Evolutionary conservation across 2,888 invertebrate genomes (phyloP), one percentile per base, ranked within the genome.

Genomic region (Rugalucina vietnamica): DNA sequence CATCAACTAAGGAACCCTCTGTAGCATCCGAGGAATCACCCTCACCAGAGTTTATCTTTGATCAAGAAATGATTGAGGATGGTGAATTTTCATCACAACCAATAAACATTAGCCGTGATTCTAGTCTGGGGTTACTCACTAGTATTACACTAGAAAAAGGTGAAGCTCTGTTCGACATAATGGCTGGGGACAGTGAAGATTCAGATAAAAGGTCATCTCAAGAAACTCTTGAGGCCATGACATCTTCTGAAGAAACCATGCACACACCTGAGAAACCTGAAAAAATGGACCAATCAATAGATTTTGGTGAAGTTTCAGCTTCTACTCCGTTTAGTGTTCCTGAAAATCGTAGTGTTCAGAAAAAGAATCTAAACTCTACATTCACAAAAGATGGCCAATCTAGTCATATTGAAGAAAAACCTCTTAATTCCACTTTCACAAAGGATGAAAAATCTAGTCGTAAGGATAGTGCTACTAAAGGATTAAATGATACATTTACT

Each of bases 51-150:
- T 86, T 88, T 69, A 85, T 86, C 49, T 86, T 86, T 74, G 86
- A 88, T 50, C 86, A 88, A 57, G 88, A 88, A 72, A 88, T 85
- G 85, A 85, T 85, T 72, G 86, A 86, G 70, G 86, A 88, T 79
- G 89, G 87, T 12, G 85, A 89, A 72, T 88, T 88, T 84, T 73
- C 79, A 36, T 34, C 83, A 71, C 77, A 84, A 50, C 87, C 82
- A 27, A 77, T 87, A 32, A 81, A 84, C 60, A 86, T 84, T n/a
- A 88, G 82, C 76, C 57, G 82, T 21, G 88, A 86, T 80, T 86
- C 90, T 57, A 90, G 90, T 86, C 86, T 90, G 29, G 90, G 90
- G 36, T 70, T 90, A 8, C 84, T 78, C 76, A 89, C 84, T 79
- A 89, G 81, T 49, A 84, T 84, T 60, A 79, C 82, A 32, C 50